These are phyloP conservation scores for Cliona cf. orientalis DNA, from an alignment of 37 sponge, comb jelly and placozoan genomes.

Conservation along the genomic window DNA sequence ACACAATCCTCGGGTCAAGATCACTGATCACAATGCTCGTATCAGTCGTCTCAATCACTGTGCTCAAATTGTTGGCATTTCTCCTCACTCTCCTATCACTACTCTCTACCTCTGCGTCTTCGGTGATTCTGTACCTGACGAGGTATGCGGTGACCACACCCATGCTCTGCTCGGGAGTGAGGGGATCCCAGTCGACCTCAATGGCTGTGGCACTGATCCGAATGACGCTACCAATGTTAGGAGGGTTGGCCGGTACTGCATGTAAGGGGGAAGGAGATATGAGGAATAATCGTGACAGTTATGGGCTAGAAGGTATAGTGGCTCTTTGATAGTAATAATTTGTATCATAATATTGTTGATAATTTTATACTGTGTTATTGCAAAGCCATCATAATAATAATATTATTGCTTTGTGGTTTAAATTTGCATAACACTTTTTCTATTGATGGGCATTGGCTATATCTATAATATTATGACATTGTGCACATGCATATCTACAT, in stretches of 20 bases:
- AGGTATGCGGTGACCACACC: not conserved
- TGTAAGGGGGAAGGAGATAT: not conserved
- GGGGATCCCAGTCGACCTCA: conserved; percentile 6
- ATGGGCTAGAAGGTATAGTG: too few species aligned
- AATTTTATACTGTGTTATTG: too few species aligned
- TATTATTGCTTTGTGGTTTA: too few species aligned
- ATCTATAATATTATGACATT: too few species aligned
- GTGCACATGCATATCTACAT: too few species aligned
- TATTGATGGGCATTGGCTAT: too few species aligned
- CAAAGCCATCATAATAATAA: too few species aligned
- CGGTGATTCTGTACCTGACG: not conserved
- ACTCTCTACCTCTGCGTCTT: not conserved
- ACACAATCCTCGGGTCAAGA: not conserved
- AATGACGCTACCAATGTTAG: not conserved
- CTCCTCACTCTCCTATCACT: not conserved
- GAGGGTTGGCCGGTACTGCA: conserved; percentile 20
- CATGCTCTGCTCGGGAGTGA: not conserved
- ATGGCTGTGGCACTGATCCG: conserved; percentile 38
- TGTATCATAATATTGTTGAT: too few species aligned
- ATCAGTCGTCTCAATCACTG: not conserved
- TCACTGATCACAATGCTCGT: not conserved
- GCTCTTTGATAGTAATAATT: too few species aligned
- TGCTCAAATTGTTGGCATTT: not conserved
- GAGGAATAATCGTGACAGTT: not conserved
- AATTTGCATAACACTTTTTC: too few species aligned